Percentiles rank a stretch among this genome's conserved stretches.
These are phyloP conservation scores for Habroteleia sp. DNA, from an alignment of 2,888 invertebrate species.

Conservation along the genomic window DNA sequence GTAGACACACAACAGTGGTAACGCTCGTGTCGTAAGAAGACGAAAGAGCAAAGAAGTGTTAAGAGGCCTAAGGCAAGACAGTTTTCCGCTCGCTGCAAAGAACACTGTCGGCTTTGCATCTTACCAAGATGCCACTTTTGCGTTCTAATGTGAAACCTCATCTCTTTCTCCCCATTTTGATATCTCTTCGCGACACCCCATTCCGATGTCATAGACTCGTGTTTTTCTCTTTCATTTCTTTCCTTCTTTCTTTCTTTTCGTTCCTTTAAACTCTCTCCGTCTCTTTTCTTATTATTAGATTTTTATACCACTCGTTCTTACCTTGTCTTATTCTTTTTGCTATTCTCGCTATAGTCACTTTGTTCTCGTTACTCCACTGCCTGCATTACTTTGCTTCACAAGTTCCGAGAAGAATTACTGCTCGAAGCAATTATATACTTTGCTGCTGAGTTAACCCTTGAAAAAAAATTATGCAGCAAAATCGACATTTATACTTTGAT, in stretches of 20 bases:
- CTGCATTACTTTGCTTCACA: constrained; percentile 51
- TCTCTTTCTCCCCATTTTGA: constrained; percentile 44
- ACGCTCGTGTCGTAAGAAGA: constrained; percentile 59
- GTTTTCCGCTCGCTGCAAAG: constrained; percentile 76
- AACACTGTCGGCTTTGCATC: constrained; percentile 81
- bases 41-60: constrained; percentile 66
- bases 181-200: too few species aligned
- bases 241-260: constrained; percentile 19
- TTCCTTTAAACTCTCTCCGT: constrained; percentile 19
- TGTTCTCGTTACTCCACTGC: constrained; percentile 38
- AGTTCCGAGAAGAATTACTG: constrained; percentile 54
- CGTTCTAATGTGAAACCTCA: constrained; percentile 63
- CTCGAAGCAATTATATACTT: constrained; percentile 61
- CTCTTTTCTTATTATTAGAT: constrained; percentile 2
- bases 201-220: constrained; percentile 42
- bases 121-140: constrained; percentile 78
- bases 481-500: constrained; percentile 51
- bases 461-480: constrained; percentile 44
- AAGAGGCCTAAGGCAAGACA: constrained; percentile 66
- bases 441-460: constrained; percentile 56
- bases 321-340: constrained; percentile 1
- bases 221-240: constrained; percentile 25
- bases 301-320: constrained; percentile 17
- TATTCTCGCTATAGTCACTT: constrained; percentile 31
- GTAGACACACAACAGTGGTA: constrained; percentile 56